Evolutionary conservation across 2,797 vertebrate genomes (phyloP).

Genomic region (Phylloscopus collybita): DNA sequence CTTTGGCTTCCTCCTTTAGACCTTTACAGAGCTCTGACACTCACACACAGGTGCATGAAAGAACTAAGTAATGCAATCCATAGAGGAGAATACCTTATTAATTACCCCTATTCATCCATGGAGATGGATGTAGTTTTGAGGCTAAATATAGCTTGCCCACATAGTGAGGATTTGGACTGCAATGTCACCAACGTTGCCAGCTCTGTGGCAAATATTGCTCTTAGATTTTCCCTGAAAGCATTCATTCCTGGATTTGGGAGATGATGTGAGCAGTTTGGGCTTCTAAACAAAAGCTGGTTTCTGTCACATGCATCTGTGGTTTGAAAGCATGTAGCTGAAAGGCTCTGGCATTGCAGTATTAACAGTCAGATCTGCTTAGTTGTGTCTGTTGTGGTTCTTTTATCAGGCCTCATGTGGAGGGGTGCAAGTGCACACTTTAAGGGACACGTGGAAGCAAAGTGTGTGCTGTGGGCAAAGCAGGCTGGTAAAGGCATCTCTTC

Average conservation of each 20-base stretch:
- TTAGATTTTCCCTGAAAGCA: background rate
- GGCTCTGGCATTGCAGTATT: background rate
- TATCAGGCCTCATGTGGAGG: accelerated
- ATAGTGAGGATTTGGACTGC: background rate
- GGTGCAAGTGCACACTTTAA: background rate
- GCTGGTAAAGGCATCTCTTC: background rate
- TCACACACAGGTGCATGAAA: accelerated
- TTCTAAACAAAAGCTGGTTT: background rate
- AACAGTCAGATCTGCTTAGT: background rate
- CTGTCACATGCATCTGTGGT: background rate
- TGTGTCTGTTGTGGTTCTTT: background rate
- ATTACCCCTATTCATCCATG: background rate
- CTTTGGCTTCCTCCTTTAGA: background rate
- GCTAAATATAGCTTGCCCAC: background rate
- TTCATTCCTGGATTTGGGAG: background rate
- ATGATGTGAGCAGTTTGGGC: background rate
- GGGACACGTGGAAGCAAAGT: accelerated
- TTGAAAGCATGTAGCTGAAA: background rate
- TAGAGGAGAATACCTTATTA: background rate
- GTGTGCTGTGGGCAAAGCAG: background rate
- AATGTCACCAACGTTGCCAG: accelerated
- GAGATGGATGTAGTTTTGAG: background rate
- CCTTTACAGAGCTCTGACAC: background rate
- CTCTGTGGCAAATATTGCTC: background rate
- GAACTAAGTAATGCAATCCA: background rate